Evolutionary conservation across 2,888 invertebrate genomes (phyloP).

Genomic region (Eugnorisma glareosa): DNA sequence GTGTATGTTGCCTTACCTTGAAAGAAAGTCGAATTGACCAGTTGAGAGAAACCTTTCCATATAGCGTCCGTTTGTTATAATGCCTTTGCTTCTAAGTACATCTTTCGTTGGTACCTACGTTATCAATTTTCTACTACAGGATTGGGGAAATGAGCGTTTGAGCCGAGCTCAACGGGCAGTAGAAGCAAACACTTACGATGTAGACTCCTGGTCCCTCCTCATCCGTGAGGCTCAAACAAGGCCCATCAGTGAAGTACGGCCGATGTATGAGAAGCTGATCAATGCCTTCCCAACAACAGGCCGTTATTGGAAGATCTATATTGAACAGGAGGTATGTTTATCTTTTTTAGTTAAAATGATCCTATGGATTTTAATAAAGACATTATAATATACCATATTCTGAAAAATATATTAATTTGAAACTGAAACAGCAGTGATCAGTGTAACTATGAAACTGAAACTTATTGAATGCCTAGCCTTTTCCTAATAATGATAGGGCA

Average conservation of each 20-base stretch:
- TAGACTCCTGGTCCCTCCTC: conserved; percentile 99
- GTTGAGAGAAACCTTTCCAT: background rate
- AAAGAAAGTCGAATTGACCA: background rate
- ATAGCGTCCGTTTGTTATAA: background rate
- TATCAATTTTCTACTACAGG: conserved; percentile 85
- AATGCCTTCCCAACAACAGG: conserved; percentile 98
- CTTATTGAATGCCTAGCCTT: no score
- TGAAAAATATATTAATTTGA: no score
- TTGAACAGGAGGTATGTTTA: conserved; percentile 96
- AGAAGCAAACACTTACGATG: conserved; percentile 97
- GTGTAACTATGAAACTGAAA: no score
- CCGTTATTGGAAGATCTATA: conserved; percentile 99
- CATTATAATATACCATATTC: no score
- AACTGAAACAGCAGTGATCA: no score
- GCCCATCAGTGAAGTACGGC: conserved; percentile 96
- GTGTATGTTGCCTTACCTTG: no score
- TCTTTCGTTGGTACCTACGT: background rate
- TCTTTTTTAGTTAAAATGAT: background rate
- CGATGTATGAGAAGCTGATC: conserved; percentile 98
- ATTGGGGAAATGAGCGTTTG: conserved; percentile 97
- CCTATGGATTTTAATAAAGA: background rate
- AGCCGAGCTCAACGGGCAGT: conserved; percentile 96
- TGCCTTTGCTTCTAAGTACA: background rate
- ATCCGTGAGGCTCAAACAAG: conserved; percentile 97
- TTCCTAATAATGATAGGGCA: no score